phyloP scores from a whole-genome alignment of 2,888 invertebrate species.

The Petrolisthes manimaculis region DNA sequence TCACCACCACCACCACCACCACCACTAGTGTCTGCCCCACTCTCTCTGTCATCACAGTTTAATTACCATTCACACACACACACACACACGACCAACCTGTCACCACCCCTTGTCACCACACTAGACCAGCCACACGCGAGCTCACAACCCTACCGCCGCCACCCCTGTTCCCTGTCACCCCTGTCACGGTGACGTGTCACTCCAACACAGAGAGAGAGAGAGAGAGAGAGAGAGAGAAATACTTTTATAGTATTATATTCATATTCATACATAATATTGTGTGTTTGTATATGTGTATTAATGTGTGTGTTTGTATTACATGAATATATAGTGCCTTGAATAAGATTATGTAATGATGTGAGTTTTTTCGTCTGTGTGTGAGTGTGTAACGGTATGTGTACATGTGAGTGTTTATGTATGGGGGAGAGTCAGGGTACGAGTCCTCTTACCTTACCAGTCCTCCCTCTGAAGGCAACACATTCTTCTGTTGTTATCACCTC shows the following conservation, averaged over 20 bases:
- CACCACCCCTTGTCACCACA: not conserved
- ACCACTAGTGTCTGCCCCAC: not conserved
- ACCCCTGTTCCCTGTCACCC: not conserved
- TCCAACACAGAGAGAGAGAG: not conserved
- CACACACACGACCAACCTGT: not conserved
- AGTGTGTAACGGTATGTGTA: not conserved
- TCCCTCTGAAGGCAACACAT: not conserved
- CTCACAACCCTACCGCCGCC: not conserved
- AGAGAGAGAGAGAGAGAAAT: slow-evolving; percentile 26
- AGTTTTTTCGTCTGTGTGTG: not conserved
- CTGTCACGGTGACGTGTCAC: slow-evolving; percentile 1
- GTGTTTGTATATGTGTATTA: not conserved
- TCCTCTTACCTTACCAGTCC: not conserved
- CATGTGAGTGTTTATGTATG: not conserved
- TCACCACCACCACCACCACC: too few species aligned
- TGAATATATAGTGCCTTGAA: too few species aligned
- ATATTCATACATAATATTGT: not conserved
- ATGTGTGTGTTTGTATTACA: too few species aligned
- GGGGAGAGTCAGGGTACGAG: not conserved
- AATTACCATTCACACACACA: not conserved
- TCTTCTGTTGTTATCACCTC: not conserved
- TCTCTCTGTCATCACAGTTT: not conserved
- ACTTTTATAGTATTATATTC: not conserved
- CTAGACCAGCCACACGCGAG: not conserved
- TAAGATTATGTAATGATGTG: not conserved